Evolutionary conservation across 1,140 invertebrate genomes (phyloP), one percentile per base, ranked within the genome.

Genomic region (Coptotermes formosanus): DNA sequence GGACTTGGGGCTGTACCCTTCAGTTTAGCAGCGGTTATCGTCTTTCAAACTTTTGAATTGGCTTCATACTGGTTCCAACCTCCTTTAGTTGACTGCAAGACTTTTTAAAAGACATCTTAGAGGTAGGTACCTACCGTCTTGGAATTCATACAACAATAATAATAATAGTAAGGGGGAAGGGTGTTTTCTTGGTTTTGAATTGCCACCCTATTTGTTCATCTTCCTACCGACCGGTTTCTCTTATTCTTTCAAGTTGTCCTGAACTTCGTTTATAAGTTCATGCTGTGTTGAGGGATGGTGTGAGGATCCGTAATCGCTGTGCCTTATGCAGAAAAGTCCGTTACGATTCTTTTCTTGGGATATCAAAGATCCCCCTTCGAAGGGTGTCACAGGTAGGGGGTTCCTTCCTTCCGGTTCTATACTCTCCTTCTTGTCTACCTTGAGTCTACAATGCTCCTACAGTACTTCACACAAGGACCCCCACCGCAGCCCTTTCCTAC

Each of bases 351-450:
- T 21, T 75, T 75, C 64, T 75, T 75, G n/a, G 64, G 64, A 75
- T 75, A 75, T 75, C 64, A n/a, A 75, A 75, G 64, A 75, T 75
- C 64, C 64, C 64, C 64, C 64, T 75, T 75, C 64, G 64, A 75
- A 75, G 64, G 64, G 64, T 75, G 6, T 75, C n/a, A n/a, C 64
- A 75, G 64, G 64, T 75, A 75, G 64, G 64, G 64, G 64, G 7
- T 75, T 75, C 64, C 64, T 75, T 75, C 64, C 64, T 75, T 75
- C 64, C 64, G 64, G 64, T 75, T 75, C 16, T 75, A 75, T 75
- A 30, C n/a, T 75, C 64, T 75, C 64, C 52, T 75, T 75, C n/a
- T 75, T 30, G 64, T 75, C 64, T 75, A 30, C 64, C 64, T 75
- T 75, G 64, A 75, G 25, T 75, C 25, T 30, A 75, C 64, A 75